These are phyloP conservation scores for Cisticola juncidis DNA, from an alignment of 2,113 vertebrate species.

Conservation along the genomic window DNA sequence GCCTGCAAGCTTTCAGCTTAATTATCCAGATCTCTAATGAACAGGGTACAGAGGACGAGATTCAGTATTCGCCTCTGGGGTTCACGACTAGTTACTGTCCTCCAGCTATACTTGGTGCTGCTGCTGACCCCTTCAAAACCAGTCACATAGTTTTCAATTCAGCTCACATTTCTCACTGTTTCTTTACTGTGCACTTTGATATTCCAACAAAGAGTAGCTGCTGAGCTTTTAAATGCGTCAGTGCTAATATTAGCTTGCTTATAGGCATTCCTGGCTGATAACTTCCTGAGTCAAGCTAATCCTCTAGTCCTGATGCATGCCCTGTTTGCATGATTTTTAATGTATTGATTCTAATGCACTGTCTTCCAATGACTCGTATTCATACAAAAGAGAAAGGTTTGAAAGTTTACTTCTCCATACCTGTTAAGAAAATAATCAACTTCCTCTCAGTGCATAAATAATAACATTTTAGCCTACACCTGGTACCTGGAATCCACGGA, in stretches of 20 bases:
- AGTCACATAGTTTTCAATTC: not conserved
- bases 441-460: not conserved
- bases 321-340: not conserved
- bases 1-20: not conserved
- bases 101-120: not conserved
- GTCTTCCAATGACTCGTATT: not conserved
- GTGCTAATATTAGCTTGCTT: not conserved
- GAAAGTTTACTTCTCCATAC: not conserved
- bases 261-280: not conserved
- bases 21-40: not conserved
- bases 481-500: not conserved
- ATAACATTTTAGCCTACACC: not conserved
- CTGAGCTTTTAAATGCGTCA: not conserved
- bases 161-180: not conserved
- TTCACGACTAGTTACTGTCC: not conserved
- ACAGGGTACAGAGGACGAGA: not conserved
- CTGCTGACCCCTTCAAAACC: not conserved
- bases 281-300: not conserved
- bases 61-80: not conserved
- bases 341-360: not conserved
- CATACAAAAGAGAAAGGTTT: not conserved
- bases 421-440: not conserved
- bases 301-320: not conserved
- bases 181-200: not conserved
- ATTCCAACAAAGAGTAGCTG: not conserved